Evolutionary conservation across 1,140 invertebrate species (phyloP).

Genomic region (Dreissena polymorpha): DNA sequence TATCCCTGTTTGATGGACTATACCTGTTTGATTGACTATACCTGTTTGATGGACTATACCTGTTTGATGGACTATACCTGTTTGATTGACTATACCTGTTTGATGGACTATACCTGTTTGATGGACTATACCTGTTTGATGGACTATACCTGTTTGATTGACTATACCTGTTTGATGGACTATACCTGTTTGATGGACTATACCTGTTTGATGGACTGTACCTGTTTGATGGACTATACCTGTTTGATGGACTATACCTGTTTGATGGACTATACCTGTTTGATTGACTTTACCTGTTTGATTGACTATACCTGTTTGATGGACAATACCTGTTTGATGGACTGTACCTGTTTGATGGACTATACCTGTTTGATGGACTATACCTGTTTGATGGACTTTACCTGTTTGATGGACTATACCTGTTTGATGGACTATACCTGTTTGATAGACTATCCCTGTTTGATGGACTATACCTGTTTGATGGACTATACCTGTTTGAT

Average conservation of each 20-base stretch:
- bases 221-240: slow-evolving; percentile 82
- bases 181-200: slow-evolving; percentile 80
- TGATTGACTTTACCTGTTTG: too few relatives aligned
- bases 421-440: slow-evolving; percentile 81
- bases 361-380: slow-evolving; percentile 80
- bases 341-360: slow-evolving; percentile 87
- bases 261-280: slow-evolving; percentile 81
- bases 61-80: slow-evolving; percentile 81
- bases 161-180: slow-evolving; percentile 80
- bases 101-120: slow-evolving; percentile 81
- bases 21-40: slow-evolving; percentile 79
- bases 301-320: slow-evolving; percentile 80
- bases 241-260: slow-evolving; percentile 81
- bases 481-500: slow-evolving; percentile 80
- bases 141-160: slow-evolving; percentile 80
- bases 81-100: slow-evolving; percentile 80
- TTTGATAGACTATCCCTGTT: slow-evolving; percentile 81
- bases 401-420: slow-evolving; percentile 80
- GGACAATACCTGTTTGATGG: slow-evolving; percentile 81
- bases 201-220: slow-evolving; percentile 84
- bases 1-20: slow-evolving; percentile 80
- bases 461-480: slow-evolving; percentile 81
- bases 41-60: slow-evolving; percentile 80
- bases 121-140: slow-evolving; percentile 80
- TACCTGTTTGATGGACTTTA: slow-evolving; percentile 80